Base-by-base conservation (phyloP, 2,888 invertebrate species). In the Oegoconia quadripuncta region DNA sequence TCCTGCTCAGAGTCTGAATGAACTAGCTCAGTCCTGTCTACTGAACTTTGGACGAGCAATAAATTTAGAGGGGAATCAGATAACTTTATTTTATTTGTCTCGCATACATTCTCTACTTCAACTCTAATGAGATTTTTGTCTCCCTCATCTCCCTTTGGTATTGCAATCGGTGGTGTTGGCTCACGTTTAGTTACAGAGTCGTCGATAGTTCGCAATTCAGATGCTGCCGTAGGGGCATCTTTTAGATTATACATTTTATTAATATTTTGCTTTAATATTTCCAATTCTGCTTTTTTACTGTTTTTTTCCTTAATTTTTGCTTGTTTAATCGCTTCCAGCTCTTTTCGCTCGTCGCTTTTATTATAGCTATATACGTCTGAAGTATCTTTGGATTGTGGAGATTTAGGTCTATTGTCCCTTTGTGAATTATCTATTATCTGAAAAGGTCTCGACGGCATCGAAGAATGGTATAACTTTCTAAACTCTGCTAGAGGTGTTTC, bases 401-500 rank as follows among this genome's bases (percentile, higher is more conserved):
- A n/a, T n/a, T n/a, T 13, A 9, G 4, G 20, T 30, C 22, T 17
- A 7, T 25, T 26, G 1, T 26, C 17, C 42, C 36, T 25, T 16
- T 25, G 27, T 18, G 11, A 4, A 3, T n/a, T 7, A 32, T 25
- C 34, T 35, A 34, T 38, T 35, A 17, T 17, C 41, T 14, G 15
- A 9, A 12, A 9, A 28, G 11, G 31, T 1, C 28, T 17, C 20
- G 37, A 41, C 13, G 41, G 18, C 32, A 53, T 63, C 5, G 49
- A 51, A 0, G 65, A 52, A 3, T 64, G 64, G 45, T 86, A 86
- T 2, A 76, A 47, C 45, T 78, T 81, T 36, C 86, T 67, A 33
- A 87, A 86, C 34, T 84, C 84, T 0, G 34, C 42, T 6, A 87
- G 39, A 0, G 87, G 79, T 9, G 74, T 76, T 45, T 80, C 80